These are phyloP conservation scores for Goniozus legneri DNA, from an alignment of 1,140 invertebrate genomes.

Conservation along the genomic window DNA sequence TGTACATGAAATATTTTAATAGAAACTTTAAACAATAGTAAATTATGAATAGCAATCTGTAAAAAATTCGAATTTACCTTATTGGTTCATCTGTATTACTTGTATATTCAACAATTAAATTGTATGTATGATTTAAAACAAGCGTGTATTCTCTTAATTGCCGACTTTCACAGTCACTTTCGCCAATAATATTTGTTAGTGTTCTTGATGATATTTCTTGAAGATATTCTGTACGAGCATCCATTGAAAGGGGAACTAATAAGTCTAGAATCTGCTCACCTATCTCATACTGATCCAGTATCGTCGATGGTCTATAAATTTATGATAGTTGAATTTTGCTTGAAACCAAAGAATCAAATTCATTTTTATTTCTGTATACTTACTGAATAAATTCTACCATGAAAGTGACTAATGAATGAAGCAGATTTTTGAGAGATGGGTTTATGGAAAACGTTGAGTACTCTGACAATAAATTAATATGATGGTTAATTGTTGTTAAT, in stretches of 20 bases:
- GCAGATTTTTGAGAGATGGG: conserved; percentile 65
- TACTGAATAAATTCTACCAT: conserved; percentile 65
- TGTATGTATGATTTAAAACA: conserved; percentile 67
- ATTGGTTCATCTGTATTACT: conserved; percentile 38
- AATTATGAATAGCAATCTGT: no score
- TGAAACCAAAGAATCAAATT: background rate
- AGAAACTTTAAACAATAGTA: conserved; percentile 1
- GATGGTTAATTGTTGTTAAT: conserved; percentile 59
- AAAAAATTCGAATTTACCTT: conserved; percentile 11
- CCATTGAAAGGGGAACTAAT: conserved; percentile 71
- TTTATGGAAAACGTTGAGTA: conserved; percentile 62
- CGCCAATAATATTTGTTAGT: conserved; percentile 61
- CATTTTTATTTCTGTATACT: conserved; percentile 30
- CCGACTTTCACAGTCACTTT: conserved; percentile 62
- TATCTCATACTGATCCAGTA: conserved; percentile 50
- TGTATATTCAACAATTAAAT: conserved; percentile 63
- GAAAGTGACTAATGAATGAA: conserved; percentile 66
- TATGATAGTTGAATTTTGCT: background rate
- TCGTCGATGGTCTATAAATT: conserved; percentile 40
- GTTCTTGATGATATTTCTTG: conserved; percentile 59
- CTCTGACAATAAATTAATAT: conserved; percentile 58
- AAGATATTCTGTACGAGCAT: conserved; percentile 70
- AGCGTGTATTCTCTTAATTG: conserved; percentile 63
- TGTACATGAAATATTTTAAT: background rate
- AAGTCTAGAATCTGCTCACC: conserved; percentile 57